phyloP scores from a whole-genome alignment of 2,797 vertebrate genomes.

The Macrochelys suwanniensis region DNA sequence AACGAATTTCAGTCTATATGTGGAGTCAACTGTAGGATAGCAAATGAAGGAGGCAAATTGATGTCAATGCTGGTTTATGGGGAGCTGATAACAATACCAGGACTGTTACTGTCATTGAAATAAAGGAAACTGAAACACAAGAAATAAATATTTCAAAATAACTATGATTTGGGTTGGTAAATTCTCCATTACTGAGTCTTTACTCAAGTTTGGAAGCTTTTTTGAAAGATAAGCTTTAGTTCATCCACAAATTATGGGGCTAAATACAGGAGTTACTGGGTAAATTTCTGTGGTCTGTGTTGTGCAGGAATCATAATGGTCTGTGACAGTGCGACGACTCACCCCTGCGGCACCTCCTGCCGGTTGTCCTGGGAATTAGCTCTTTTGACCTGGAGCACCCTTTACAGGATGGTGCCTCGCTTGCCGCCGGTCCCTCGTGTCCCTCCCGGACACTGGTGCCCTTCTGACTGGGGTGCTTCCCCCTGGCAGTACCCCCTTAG shows the following conservation, averaged over 20 bases:
- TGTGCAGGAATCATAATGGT: neutral
- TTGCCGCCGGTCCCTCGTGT: no score
- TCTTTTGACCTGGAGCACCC: no score
- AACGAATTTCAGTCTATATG: neutral
- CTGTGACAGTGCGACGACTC: no score
- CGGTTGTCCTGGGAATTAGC: no score
- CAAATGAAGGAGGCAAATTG: conserved; percentile 70
- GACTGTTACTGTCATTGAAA: conserved; percentile 64
- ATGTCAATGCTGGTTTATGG: conserved; percentile 62
- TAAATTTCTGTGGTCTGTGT: neutral
- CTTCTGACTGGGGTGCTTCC: no score
- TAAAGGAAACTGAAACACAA: conserved; percentile 66
- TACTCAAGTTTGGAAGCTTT: neutral
- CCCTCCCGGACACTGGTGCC: no score
- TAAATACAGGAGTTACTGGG: neutral
- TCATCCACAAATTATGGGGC: neutral
- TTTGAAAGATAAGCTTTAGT: neutral
- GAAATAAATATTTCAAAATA: conserved; percentile 58
- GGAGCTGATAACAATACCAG: conserved; percentile 55
- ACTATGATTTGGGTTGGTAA: neutral
- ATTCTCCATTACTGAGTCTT: no score
- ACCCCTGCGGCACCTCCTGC: no score
- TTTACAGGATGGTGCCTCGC: no score
- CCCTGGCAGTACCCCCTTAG: no score
- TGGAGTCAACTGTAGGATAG: conserved; percentile 18